Percentiles rank a stretch among this genome's conserved stretches.
Evolutionary conservation across 2,113 vertebrate genomes (phyloP).

Genomic region (Colius striatus): DNA sequence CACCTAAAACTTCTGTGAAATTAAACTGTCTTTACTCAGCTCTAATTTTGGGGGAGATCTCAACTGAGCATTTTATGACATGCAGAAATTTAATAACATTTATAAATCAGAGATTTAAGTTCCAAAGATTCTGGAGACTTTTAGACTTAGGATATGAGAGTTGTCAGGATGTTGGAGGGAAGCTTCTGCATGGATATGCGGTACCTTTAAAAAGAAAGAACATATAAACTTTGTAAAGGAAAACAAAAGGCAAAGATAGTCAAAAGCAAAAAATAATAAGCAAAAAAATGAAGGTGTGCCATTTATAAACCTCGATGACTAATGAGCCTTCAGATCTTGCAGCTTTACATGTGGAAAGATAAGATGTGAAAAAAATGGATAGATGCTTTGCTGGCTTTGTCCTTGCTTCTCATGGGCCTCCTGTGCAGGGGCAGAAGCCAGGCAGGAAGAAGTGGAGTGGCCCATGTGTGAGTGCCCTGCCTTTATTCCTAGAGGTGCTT

Average conservation of each 20-base stretch:
- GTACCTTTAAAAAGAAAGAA: not conserved
- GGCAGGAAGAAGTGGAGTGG: not conserved
- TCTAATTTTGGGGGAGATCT: not conserved
- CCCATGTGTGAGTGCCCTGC: not conserved
- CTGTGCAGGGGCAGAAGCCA: fast-evolving
- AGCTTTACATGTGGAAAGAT: not conserved
- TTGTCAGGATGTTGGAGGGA: not conserved
- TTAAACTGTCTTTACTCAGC: not conserved
- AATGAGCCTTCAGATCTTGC: not conserved
- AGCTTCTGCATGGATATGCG: not conserved
- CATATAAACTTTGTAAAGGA: not conserved
- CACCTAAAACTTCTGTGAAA: not conserved
- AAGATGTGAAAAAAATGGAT: not conserved
- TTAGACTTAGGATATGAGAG: not conserved
- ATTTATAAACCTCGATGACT: not conserved
- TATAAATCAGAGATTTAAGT: not conserved
- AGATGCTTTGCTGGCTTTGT: not conserved
- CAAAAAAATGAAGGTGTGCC: not conserved
- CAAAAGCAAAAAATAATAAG: too few species aligned
- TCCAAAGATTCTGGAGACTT: not conserved
- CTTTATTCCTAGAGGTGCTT: not conserved
- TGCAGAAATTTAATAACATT: not conserved
- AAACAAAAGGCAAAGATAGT: not conserved
- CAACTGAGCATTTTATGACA: not conserved
- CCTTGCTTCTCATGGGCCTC: fast-evolving